A percentile compares a stretch with the other conserved stretches of the same genome.
Conservation (phyloP, 2,797 vertebrate species). For the Gobio occitaniae region DNA sequence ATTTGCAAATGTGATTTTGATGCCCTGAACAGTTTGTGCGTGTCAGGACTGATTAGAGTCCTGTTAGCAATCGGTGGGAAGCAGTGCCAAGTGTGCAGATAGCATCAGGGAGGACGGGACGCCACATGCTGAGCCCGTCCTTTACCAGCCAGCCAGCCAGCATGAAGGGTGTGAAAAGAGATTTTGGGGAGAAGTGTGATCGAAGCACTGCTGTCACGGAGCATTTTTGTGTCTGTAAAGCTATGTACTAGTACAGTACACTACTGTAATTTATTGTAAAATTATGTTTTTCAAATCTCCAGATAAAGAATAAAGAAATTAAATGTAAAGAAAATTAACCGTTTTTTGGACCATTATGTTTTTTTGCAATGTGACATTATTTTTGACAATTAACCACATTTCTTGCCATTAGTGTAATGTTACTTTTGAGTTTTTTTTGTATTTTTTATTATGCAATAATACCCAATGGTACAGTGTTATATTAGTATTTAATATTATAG, state of each 20-base stretch:
- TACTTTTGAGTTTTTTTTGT: neutral
- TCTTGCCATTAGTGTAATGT: neutral
- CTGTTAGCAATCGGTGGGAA: slow-evolving; percentile 63
- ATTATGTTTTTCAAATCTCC: neutral
- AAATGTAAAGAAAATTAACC: neutral
- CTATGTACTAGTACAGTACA: neutral
- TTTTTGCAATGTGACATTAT: neutral
- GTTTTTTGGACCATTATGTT: neutral
- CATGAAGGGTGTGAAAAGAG: slow-evolving; percentile 40
- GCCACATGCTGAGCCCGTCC: slow-evolving; percentile 48
- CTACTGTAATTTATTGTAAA: neutral
- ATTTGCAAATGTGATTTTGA: slow-evolving; percentile 77
- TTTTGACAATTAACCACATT: neutral
- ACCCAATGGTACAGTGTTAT: neutral
- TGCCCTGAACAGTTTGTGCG: slow-evolving; percentile 75
- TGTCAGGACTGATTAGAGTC: slow-evolving; percentile 73
- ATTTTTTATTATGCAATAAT: neutral
- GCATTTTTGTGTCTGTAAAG: slow-evolving; percentile 30
- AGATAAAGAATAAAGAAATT: neutral
- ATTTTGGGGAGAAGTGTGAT: slow-evolving; percentile 24
- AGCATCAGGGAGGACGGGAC: slow-evolving; percentile 53
- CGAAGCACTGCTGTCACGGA: slow-evolving; percentile 13
- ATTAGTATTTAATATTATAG: neutral
- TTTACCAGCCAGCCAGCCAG: slow-evolving; percentile 42
- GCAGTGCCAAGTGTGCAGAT: slow-evolving; percentile 68